These are phyloP conservation scores for Oryzias dopingdopingensis DNA, from an alignment of 2,797 vertebrate species.

Conservation along the genomic window DNA sequence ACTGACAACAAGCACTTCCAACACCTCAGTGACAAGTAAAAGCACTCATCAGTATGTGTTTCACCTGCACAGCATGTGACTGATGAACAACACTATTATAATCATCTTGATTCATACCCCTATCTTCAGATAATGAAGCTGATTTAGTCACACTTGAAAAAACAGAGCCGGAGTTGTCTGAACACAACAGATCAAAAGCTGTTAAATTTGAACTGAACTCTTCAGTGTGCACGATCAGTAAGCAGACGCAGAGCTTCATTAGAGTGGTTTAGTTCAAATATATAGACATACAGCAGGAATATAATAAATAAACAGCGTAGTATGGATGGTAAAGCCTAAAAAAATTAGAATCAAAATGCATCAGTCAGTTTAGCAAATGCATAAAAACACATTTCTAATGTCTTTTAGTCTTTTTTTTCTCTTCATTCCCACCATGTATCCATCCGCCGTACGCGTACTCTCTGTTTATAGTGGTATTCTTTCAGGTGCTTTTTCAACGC, in stretches of 20 bases:
- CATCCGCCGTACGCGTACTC: slow-evolving; percentile 80
- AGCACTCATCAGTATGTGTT: slow-evolving; percentile 33
- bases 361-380: slow-evolving; percentile 15
- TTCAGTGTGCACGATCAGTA: slow-evolving; percentile 53
- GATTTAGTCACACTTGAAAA: slow-evolving; percentile 58
- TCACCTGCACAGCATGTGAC: slow-evolving; percentile 62
- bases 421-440: slow-evolving; percentile 82
- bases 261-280: slow-evolving; percentile 54
- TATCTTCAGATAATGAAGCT: slow-evolving; percentile 54
- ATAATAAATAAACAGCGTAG: slow-evolving; percentile 69
- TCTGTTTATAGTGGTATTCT: slow-evolving; percentile 88
- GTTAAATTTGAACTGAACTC: slow-evolving; percentile 65
- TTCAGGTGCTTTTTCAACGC: slow-evolving; percentile 84
- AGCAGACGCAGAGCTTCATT: slow-evolving; percentile 56
- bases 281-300: slow-evolving; percentile 58
- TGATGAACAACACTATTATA: slow-evolving; percentile 68
- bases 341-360: slow-evolving; percentile 20
- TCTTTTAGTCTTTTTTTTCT: slow-evolving; percentile 2
- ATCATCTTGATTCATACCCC: slow-evolving; percentile 59
- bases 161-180: slow-evolving; percentile 24
- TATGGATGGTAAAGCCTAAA: slow-evolving; percentile 40
- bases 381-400: slow-evolving; percentile 30
- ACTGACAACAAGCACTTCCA: slow-evolving; percentile 12
- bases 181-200: slow-evolving; percentile 45
- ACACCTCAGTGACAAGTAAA: slow-evolving; percentile 23